phyloP scores from a whole-genome alignment of 30 jellyfish, hydroid and myxozoan species.

The Catostylus mosaicus region DNA sequence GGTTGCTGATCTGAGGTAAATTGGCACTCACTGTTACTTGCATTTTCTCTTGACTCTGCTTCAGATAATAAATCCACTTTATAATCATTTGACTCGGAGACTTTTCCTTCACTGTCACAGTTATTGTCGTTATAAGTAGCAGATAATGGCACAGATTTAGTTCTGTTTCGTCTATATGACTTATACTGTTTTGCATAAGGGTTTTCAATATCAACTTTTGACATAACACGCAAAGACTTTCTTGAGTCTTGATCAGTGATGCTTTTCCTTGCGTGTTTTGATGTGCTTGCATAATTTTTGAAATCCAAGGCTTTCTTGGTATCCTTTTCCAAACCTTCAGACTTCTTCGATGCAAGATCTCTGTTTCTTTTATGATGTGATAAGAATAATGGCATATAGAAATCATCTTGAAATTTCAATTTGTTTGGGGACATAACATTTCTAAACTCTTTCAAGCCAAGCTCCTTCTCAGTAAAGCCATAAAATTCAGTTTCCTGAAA shows the following conservation, averaged over 20 bases:
- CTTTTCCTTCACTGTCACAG: not conserved
- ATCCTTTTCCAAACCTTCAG: not conserved
- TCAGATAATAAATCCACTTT: not conserved
- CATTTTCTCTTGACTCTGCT: not conserved
- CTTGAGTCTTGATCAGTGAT: not conserved
- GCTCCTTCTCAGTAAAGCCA: slow-evolving; percentile 70
- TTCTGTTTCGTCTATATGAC: slow-evolving; percentile 70
- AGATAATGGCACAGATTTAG: slow-evolving; percentile 8
- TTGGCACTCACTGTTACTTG: not conserved
- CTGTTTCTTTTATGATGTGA: slow-evolving; percentile 68
- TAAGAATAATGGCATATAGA: slow-evolving; percentile 51
- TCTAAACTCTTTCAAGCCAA: slow-evolving; percentile 58
- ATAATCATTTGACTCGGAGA: not conserved
- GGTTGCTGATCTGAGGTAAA: not conserved
- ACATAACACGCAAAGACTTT: not conserved
- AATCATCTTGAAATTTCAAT: slow-evolving; percentile 61
- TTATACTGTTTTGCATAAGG: slow-evolving; percentile 78
- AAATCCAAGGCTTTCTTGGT: not conserved
- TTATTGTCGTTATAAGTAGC: not conserved
- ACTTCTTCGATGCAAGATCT: slow-evolving; percentile 12
- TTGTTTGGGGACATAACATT: slow-evolving; percentile 73
- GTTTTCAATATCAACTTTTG: slow-evolving; percentile 49
- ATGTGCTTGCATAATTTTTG: not conserved
- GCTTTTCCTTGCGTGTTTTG: not conserved
- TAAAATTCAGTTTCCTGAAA: slow-evolving; percentile 58